Evolutionary conservation across 2,888 invertebrate genomes (phyloP), one percentile per base, ranked within the genome.

Genomic region (Lepidocyrtoides sp.): DNA sequence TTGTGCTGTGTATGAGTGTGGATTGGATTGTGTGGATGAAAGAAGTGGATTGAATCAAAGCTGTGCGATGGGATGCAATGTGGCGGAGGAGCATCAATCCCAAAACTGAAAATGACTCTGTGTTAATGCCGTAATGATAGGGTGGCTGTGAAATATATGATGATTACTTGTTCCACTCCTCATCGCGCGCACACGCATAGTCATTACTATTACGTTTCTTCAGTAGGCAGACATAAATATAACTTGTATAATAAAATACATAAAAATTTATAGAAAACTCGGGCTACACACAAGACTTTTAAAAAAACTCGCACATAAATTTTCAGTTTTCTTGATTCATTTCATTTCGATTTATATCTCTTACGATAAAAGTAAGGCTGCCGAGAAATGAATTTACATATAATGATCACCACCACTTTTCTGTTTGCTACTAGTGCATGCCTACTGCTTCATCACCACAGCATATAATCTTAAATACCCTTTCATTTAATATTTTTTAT

Each of bases 111-210:
- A 89, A 83, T 75, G 84, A 89, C 83, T 83, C 83, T 86, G 77
- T 83, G 85, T 81, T 90, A 90, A 85, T 90, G 85, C 85, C 84
- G 79, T 90, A 90, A 90, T 91, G 72, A 91, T 86, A 91, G 91
- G 91, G 91, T 91, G 82, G 86, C 72, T 81, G 72, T 82, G 91
- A 90, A 85, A 81, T 90, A 85, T 85, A 90, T 69, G 60, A 86
- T 91, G 86, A 91, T 86, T 91, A 86, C 91, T 91, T 60, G 91
- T 91, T 86, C 85, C 82, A 86, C 79, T 91, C 85, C 79, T 72
- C 91, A 84, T 60, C 91, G 60, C 79, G 83, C 83, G 84, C 77
- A 84, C 84, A 88, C 81, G 66, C 75, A 75, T 85, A 57, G 41
- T 57, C 86, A 44, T 86, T 60, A 36, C 51, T 36, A 63, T 63